phyloP scores from a whole-genome alignment of 2,888 invertebrate genomes.

The Thecocarcelia acutangulata region DNA sequence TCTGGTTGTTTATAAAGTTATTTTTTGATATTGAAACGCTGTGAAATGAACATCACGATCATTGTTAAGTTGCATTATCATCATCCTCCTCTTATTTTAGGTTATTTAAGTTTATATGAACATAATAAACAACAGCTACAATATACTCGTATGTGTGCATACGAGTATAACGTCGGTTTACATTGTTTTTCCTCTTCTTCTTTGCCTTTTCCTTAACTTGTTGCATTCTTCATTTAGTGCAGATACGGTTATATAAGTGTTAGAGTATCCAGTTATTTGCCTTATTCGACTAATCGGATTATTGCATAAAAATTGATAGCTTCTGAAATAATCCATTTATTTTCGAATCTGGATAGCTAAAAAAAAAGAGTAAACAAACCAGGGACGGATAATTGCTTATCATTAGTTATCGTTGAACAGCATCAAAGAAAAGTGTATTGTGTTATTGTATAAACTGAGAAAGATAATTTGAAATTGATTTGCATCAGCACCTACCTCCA shows the following conservation, averaged over 20 bases:
- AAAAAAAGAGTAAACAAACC: no score
- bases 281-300: no score
- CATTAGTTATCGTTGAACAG: no score
- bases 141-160: background rate
- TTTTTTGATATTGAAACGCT: slow-evolving; percentile 40
- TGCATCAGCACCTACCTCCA: no score
- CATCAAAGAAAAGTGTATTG: no score
- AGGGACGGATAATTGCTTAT: no score
- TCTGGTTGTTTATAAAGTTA: slow-evolving; percentile 47
- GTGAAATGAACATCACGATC: slow-evolving; percentile 37
- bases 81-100: slow-evolving; percentile 34
- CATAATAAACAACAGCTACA: slow-evolving; percentile 21
- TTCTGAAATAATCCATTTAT: no score
- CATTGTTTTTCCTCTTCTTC: slow-evolving; percentile 8
- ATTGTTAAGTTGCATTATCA: slow-evolving; percentile 18
- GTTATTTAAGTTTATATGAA: slow-evolving; percentile 9
- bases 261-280: background rate
- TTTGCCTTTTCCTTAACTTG: slow-evolving; percentile 37
- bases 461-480: no score
- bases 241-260: no score
- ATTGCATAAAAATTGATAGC: no score
- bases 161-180: slow-evolving; percentile 3
- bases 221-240: slow-evolving; percentile 15
- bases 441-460: no score
- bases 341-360: no score